Conservation (phyloP, 2,888 invertebrate genomes). For the Drosophila nr. perissopoda region DNA sequence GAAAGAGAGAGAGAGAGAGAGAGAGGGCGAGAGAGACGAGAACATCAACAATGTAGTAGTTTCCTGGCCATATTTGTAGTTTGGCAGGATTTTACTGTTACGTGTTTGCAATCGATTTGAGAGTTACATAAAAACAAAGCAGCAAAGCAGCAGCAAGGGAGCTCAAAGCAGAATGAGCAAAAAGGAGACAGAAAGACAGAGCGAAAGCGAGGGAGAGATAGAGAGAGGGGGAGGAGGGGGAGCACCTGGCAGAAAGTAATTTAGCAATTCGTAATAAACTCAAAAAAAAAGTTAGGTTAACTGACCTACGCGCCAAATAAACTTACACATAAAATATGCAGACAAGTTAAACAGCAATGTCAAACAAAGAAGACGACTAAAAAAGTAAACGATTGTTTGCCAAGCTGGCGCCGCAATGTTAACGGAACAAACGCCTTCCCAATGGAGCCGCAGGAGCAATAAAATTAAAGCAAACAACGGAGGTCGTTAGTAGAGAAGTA, state of each 20-base stretch:
- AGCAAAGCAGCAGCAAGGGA: constrained; percentile 26
- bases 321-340: constrained; percentile 64
- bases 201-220: constrained; percentile 4
- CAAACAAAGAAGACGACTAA: constrained; percentile 32
- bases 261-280: constrained; percentile 55
- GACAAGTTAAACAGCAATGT: constrained; percentile 71
- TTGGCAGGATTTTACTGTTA: constrained; percentile 72
- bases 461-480: constrained; percentile 50
- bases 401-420: constrained; percentile 42
- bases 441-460: constrained; percentile 55
- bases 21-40: constrained; percentile 9
- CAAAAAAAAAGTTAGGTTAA: constrained; percentile 52
- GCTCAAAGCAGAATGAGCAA: neutral
- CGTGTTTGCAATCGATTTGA: constrained; percentile 81
- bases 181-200: constrained; percentile 15
- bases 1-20: neutral
- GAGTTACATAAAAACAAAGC: constrained; percentile 72
- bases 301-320: constrained; percentile 68
- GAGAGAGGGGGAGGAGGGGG: neutral
- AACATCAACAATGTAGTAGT: constrained; percentile 63
- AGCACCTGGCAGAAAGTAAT: constrained; percentile 43
- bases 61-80: constrained; percentile 50
- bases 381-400: constrained; percentile 37
- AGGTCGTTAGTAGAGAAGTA: constrained; percentile 26
- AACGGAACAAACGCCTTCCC: constrained; percentile 20